A percentile compares a stretch with the other conserved stretches of the same genome.
phyloP scores from a whole-genome alignment of 2,797 vertebrate genomes.

The Diplodus puntazzo region DNA sequence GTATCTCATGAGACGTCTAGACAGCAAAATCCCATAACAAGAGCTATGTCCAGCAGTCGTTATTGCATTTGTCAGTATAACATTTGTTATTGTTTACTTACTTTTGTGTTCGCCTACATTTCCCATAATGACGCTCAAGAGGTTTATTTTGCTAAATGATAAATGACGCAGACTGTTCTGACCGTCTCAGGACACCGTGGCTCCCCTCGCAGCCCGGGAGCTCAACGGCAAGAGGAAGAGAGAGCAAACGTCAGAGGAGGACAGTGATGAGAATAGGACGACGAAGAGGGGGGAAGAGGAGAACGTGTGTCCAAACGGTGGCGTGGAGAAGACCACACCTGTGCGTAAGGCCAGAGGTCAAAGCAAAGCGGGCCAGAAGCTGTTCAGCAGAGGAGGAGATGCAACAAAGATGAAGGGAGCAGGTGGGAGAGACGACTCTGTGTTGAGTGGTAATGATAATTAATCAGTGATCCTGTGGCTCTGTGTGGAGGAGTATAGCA shows the following conservation, averaged over 20 bases:
- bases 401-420: conserved; percentile 44
- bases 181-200: conserved; percentile 54
- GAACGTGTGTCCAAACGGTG: conserved; percentile 78
- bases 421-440: conserved; percentile 42
- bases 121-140: neutral
- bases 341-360: conserved; percentile 72
- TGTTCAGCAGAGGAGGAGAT: conserved; percentile 60
- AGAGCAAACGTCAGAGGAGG: conserved; percentile 34
- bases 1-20: no score
- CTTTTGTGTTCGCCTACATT: neutral
- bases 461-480: neutral
- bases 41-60: neutral
- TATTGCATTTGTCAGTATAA: neutral
- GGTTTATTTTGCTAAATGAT: neutral
- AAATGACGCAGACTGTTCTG: neutral
- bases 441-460: neutral
- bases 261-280: conserved; percentile 3
- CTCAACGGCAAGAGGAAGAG: conserved; percentile 80
- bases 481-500: conserved; percentile 14
- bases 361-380: conserved; percentile 65
- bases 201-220: conserved; percentile 51
- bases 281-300: conserved; percentile 68
- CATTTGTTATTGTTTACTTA: neutral
- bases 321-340: conserved; percentile 70
- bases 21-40: neutral